These are phyloP conservation scores for Monodelphis domestica DNA, from an alignment of 2,797 vertebrate species.

Conservation along the genomic window DNA sequence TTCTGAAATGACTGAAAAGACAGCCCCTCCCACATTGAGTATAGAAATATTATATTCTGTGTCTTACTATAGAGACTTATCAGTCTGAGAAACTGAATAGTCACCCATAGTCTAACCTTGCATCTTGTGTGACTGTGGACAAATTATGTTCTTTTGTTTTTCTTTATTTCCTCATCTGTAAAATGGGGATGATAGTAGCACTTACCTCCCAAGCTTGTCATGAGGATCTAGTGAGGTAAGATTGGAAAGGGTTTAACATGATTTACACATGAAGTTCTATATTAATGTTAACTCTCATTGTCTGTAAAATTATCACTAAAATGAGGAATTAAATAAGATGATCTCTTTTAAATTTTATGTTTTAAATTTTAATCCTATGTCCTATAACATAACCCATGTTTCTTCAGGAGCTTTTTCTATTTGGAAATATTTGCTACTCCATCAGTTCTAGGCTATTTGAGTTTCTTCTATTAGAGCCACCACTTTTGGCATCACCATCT, in stretches of 20 bases:
- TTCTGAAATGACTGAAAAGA: slow-evolving; percentile 17
- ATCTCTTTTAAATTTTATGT: neutral
- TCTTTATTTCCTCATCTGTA: neutral
- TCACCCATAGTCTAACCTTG: neutral
- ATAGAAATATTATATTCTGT: slow-evolving; percentile 1
- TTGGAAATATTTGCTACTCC: neutral
- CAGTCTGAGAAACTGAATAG: neutral
- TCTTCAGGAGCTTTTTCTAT: neutral
- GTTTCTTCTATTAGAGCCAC: neutral
- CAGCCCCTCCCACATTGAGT: neutral
- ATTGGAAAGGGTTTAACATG: neutral
- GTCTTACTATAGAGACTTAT: slow-evolving; percentile 22
- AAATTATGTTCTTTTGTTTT: neutral
- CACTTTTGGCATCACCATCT: neutral
- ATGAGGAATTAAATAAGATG: neutral
- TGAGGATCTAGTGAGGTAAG: neutral
- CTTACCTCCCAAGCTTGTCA: neutral
- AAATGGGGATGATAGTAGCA: neutral
- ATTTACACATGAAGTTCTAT: neutral
- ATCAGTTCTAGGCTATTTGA: neutral
- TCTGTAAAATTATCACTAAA: neutral
- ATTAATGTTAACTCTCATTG: neutral
- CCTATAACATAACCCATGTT: too few relatives aligned
- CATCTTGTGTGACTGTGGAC: neutral
- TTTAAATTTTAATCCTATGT: neutral